Evolutionary conservation across 2,888 invertebrate genomes (phyloP), one percentile per base, ranked within the genome.

Genomic region (Macrophya alboannulata): DNA sequence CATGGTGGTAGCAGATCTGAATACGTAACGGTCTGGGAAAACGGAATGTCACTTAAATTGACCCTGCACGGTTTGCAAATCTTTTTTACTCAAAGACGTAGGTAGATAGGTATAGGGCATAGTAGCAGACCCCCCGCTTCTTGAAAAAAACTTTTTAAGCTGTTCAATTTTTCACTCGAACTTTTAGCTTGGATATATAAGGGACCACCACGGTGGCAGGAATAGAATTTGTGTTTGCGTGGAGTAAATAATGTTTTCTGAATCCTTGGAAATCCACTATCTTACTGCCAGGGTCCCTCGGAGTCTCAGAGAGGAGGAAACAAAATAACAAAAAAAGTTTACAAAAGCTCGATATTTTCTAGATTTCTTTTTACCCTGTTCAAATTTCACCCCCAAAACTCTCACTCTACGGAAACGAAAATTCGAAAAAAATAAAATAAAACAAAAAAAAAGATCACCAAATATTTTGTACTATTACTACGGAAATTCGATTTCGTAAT

Each of bases 161-260:
- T 25, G 72, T 45, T 21, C 72, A 74, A 74, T 74, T 74, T 74
- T 74, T 74, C 72, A 74, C 72, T 21, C 45, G 12, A 74, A 74
- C 68, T 68, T 68, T 68, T 1, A 45, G n/a, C 8, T 45, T 2
- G 43, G 43, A 12, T 72, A 21, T 21, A 17, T 12, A 74, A 45
- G 45, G 21, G 21, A 21, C 43, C n/a, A 21, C 43, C n/a, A 43
- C 40, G 40, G 43, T 45, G 45, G 9, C 17, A 45, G 43, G 45
- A n/a, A 45, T 17, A 74, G 45, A 74, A 74, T 45, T 74, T 21
- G 10, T 74, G 45, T 74, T 74, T 45, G 43, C 43, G n/a, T 6
- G 72, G 25, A 45, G 45, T 40, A 74, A 74, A 74, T 74, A 25
- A 45, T 74, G 72, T 43, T 74, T 74, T 45, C 25, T 6, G 68